Base-by-base conservation (phyloP, 1,140 invertebrate species). In the Papilio helenus region DNA sequence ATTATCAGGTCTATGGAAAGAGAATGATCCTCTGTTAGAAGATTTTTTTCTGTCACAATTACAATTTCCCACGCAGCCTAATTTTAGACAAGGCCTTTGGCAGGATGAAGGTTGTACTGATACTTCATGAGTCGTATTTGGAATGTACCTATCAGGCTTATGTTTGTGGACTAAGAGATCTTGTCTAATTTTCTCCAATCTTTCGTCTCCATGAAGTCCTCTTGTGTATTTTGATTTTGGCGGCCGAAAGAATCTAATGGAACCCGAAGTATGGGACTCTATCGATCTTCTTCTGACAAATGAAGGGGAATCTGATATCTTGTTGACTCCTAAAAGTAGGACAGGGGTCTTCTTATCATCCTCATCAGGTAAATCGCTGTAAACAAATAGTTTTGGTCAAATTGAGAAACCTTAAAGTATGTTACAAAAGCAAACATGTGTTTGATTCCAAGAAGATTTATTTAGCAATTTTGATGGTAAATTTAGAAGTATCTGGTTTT, bases 291-390 rank as follows among this genome's bases (percentile, higher is more conserved):
- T 79, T 78, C 93, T 84, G 3, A 90, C 83, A 77, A 92, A 90
- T 1, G 88, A 93, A 3, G 93, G 93, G 1, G 93, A 94, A 61
- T 94, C 93, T 1, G 93, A 88, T 80, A 94, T 93, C 83, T 93
- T 93, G 85, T 91, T 94, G 29, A 94, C 93, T 72, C 93, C 93
- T 83, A 94, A 79, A 39, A 94, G 89, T 42, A 94, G 91, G 4
- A 94, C 93, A 14, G 92, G 93, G 26, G 93, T 93, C 77, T 93
- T 93, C 83, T 92, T 93, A 80, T 94, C 93, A 80, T 94, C 93
- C 85, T 92, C 92, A 86, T 94, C 93, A 4, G 93, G 92, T 29
- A 94, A 86, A 78, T 93, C 93, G 84, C 93, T 94, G 93, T 20
- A 92, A 93, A 85, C 71, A 92, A 84, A 88, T 29, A 81, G 76